Evolutionary conservation across 2,888 invertebrate species (phyloP).

Genomic region (Eudasyphora cyanicolor): DNA sequence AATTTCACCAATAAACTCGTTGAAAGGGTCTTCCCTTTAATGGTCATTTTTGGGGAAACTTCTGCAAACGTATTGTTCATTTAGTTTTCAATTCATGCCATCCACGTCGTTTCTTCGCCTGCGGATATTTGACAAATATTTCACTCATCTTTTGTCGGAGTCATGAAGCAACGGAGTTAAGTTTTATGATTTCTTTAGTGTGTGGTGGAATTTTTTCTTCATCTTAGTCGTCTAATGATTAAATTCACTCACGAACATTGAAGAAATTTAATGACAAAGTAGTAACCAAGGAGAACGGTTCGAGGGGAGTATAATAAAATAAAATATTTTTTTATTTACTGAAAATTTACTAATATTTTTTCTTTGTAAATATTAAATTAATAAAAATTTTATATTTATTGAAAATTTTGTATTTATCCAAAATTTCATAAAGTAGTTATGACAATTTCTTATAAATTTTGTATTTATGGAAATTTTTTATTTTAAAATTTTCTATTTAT

Average conservation of each 20-base stretch:
- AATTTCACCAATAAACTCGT: too few relatives aligned
- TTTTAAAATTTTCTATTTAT: too few relatives aligned
- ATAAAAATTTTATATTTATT: too few relatives aligned
- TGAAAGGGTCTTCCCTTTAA: neutral
- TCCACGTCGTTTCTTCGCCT: neutral
- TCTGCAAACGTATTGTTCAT: neutral
- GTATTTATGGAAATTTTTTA: too few relatives aligned
- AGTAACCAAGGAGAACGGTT: too few relatives aligned
- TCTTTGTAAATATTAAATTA: too few relatives aligned
- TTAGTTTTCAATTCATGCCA: neutral
- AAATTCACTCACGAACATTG: constrained; percentile 41
- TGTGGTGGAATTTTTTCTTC: neutral
- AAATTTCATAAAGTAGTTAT: too few relatives aligned
- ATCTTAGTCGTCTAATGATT: constrained; percentile 18
- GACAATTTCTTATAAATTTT: too few relatives aligned
- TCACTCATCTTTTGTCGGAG: constrained; percentile 3
- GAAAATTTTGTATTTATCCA: too few relatives aligned
- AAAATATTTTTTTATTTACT: too few relatives aligned
- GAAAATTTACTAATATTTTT: too few relatives aligned
- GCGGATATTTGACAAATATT: neutral
- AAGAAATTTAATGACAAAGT: neutral
- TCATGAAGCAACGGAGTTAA: neutral
- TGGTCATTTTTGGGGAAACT: neutral
- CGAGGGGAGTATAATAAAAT: too few relatives aligned
- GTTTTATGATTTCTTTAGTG: constrained; percentile 2